phyloP scores from a whole-genome alignment of 2,113 vertebrate genomes.

The Bos taurus region DNA sequence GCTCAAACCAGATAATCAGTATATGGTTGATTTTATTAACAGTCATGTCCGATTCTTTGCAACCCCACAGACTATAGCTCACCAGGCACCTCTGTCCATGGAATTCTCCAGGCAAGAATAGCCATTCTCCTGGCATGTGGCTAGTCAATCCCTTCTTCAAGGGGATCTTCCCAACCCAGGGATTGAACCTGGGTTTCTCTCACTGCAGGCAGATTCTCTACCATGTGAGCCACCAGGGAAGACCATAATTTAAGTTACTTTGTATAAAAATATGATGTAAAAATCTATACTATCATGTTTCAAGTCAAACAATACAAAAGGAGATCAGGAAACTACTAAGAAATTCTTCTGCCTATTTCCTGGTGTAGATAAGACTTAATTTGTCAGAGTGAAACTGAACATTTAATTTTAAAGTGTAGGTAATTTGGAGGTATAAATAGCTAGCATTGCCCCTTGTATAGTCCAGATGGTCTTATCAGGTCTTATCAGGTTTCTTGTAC shows the following conservation, averaged over 20 bases:
- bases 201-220: neutral
- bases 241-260: neutral
- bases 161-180: neutral
- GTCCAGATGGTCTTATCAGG: conserved; percentile 6
- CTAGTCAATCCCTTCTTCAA: neutral
- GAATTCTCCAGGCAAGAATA: neutral
- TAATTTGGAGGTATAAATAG: neutral
- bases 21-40: neutral
- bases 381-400: neutral
- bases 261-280: neutral
- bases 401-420: neutral
- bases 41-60: neutral
- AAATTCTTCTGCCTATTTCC: neutral
- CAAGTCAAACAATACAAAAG: neutral
- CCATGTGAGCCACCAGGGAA: neutral
- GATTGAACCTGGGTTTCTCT: neutral
- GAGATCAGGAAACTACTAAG: neutral
- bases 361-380: neutral
- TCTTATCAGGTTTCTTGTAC: neutral
- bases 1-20: neutral
- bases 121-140: neutral
- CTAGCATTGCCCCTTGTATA: neutral
- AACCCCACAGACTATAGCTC: neutral
- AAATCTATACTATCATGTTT: neutral
- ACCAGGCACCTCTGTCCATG: neutral